A percentile compares a stretch with the other conserved stretches of the same genome.
These are phyloP conservation scores for Drosophila ficusphila DNA, from an alignment of 1,140 invertebrate species.

Conservation along the genomic window DNA sequence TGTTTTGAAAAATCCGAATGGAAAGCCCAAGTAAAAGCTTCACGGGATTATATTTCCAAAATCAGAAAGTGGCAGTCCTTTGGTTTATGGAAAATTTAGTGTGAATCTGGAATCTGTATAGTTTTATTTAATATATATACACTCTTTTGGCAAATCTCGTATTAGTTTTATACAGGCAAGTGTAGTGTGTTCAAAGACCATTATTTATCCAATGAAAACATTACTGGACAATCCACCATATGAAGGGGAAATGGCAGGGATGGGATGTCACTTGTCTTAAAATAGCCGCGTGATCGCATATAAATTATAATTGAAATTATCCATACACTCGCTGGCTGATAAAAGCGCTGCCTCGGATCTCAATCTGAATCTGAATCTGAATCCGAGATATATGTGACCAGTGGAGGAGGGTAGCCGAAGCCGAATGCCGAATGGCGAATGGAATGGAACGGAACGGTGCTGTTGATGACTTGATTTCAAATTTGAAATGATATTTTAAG, in stretches of 20 bases:
- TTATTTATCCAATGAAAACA: too few relatives aligned
- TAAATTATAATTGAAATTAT: constrained; percentile 80
- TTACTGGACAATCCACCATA: not conserved
- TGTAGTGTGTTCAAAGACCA: too few relatives aligned
- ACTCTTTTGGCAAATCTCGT: too few relatives aligned
- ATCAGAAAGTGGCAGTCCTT: too few relatives aligned
- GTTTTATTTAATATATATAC: too few relatives aligned
- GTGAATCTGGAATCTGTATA: too few relatives aligned
- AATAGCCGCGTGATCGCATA: constrained; percentile 71
- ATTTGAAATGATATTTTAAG: constrained; percentile 82
- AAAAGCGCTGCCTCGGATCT: constrained; percentile 15
- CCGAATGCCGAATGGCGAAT: too few relatives aligned
- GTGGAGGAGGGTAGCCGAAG: constrained; percentile 2
- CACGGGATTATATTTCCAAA: too few relatives aligned
- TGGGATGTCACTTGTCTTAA: constrained; percentile 55
- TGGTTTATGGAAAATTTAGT: too few relatives aligned
- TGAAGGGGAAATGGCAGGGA: not conserved
- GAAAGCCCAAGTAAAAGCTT: not conserved
- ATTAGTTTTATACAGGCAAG: too few relatives aligned
- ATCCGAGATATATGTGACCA: constrained; percentile 2
- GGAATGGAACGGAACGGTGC: not conserved
- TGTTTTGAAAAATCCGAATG: not conserved
- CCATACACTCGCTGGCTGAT: constrained; percentile 38
- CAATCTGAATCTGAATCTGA: constrained; percentile 3
- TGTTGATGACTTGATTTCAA: constrained; percentile 79